Percentiles rank a stretch among this genome's conserved stretches.
Evolutionary conservation across 2,113 vertebrate species (phyloP).

Genomic region (Siphamia tubifer): DNA sequence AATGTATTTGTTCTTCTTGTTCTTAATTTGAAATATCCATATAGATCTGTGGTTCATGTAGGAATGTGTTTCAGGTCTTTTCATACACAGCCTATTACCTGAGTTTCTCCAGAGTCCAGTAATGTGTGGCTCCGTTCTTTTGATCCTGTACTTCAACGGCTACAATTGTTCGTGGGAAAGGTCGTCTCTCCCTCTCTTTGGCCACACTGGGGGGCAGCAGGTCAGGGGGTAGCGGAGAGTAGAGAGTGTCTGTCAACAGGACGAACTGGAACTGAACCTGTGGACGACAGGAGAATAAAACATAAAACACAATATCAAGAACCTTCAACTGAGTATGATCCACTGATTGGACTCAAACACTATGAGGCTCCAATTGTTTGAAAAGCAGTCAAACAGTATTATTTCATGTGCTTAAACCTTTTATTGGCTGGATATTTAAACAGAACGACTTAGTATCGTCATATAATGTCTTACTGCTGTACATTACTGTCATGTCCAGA

Average conservation of each 20-base stretch:
- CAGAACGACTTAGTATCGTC: too few species aligned
- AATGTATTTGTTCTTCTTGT: too few species aligned
- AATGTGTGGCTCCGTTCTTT: conserved; percentile 97
- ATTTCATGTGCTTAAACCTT: too few species aligned
- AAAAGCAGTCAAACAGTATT: too few species aligned
- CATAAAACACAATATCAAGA: neutral
- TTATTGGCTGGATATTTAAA: too few species aligned
- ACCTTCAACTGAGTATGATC: neutral
- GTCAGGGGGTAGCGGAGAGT: conserved; percentile 94
- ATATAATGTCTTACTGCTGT: neutral
- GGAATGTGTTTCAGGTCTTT: too few species aligned
- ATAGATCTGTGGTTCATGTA: too few species aligned
- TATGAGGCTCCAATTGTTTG: too few species aligned
- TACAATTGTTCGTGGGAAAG: conserved; percentile 93
- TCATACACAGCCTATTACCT: conserved; percentile 73
- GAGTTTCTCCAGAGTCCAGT: conserved; percentile 98
- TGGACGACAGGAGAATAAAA: neutral
- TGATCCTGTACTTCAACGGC: conserved; percentile 97
- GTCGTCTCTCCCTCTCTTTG: conserved; percentile 89
- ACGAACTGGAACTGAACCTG: conserved; percentile 99
- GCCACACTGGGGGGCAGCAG: conserved; percentile 89
- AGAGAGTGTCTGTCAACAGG: conserved; percentile 93
- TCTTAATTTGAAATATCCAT: too few species aligned
- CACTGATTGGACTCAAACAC: neutral
- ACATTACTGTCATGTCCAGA: neutral